phyloP scores from a whole-genome alignment of 2,113 vertebrate species.

The Bufo bufo region DNA sequence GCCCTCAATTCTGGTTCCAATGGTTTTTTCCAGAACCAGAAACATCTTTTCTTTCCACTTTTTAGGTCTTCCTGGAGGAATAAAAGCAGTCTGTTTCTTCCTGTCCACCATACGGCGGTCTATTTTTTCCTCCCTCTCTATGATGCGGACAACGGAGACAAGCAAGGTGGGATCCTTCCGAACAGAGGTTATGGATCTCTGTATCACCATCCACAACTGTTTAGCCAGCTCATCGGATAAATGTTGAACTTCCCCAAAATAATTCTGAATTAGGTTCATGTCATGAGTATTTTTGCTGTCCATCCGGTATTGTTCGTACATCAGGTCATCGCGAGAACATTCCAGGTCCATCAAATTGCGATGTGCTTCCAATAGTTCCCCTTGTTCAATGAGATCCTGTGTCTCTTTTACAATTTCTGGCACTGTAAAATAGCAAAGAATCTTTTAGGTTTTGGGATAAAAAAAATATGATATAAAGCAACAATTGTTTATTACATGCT shows the following conservation, averaged over 20 bases:
- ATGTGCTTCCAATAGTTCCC: slow-evolving; percentile 89
- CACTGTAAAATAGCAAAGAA: slow-evolving; percentile 70
- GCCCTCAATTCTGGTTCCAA: slow-evolving; percentile 88
- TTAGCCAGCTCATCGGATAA: slow-evolving; percentile 93
- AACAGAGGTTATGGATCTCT: slow-evolving; percentile 88
- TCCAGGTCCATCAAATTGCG: slow-evolving; percentile 95
- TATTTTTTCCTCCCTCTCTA: slow-evolving; percentile 93
- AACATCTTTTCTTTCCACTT: slow-evolving; percentile 95
- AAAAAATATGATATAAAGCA: background rate
- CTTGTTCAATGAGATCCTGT: slow-evolving; percentile 87
- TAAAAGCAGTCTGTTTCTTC: slow-evolving; percentile 91
- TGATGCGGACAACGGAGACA: slow-evolving; percentile 94
- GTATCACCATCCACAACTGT: slow-evolving; percentile 96
- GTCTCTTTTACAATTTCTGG: slow-evolving; percentile 94
- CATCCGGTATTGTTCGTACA: slow-evolving; percentile 97
- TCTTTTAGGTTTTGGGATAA: background rate
- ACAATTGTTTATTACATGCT: too few species aligned
- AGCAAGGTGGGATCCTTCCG: slow-evolving; percentile 92
- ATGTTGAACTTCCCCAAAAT: slow-evolving; percentile 89
- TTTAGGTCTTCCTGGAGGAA: slow-evolving; percentile 93
- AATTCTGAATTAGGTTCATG: slow-evolving; percentile 90
- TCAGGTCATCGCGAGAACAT: slow-evolving; percentile 90
- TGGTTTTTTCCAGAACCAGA: slow-evolving; percentile 85
- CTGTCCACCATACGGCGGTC: slow-evolving; percentile 92
- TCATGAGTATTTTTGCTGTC: slow-evolving; percentile 92